Conservation (phyloP, 1,140 invertebrate species). For the Megalonaias nervosa region DNA sequence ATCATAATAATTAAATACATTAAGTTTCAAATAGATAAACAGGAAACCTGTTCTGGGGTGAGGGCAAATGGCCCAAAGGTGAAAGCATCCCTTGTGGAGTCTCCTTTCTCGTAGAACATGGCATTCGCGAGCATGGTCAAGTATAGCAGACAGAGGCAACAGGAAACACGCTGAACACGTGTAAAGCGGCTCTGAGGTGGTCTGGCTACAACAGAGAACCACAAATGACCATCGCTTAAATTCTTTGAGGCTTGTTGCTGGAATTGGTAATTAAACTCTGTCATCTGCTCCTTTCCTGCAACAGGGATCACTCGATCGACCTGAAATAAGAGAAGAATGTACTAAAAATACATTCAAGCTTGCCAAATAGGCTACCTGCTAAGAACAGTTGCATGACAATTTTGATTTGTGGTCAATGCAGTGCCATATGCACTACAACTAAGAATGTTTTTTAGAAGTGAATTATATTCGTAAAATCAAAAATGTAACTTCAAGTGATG, state of each 20-base stretch:
- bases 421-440: no score
- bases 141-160: conserved; percentile 75
- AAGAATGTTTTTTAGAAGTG: no score
- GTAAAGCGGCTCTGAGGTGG: conserved; percentile 75
- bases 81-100: conserved; percentile 57
- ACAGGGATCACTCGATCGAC: conserved; percentile 75
- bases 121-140: conserved; percentile 76
- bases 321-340: conserved; percentile 49
- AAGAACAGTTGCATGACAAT: no score
- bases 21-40: not conserved
- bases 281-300: conserved; percentile 72
- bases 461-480: no score
- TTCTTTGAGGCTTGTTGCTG: conserved; percentile 71
- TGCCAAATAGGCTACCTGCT: no score
- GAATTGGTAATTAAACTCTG: conserved; percentile 74
- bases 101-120: conserved; percentile 73
- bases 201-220: conserved; percentile 76
- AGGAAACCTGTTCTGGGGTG: conserved; percentile 69
- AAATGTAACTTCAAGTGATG: no score
- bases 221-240: conserved; percentile 75
- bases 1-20: not conserved
- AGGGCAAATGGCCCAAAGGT: conserved; percentile 73
- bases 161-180: conserved; percentile 73
- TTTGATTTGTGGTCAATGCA: no score
- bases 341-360: no score